These are phyloP conservation scores for Phymanthus crucifer DNA, from an alignment of 92 coral and sea anemone species.

Conservation along the genomic window DNA sequence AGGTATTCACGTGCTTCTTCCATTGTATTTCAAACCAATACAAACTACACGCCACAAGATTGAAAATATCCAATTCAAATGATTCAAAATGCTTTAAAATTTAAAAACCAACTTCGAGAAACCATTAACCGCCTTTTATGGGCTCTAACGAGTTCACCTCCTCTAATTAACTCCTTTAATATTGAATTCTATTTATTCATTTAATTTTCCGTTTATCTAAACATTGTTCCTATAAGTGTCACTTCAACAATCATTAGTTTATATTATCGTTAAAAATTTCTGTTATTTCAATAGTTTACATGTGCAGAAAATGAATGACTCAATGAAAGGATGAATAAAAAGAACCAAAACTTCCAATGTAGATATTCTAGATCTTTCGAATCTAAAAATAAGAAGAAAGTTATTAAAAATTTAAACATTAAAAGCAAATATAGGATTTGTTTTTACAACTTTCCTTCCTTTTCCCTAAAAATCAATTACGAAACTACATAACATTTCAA, in stretches of 20 bases:
- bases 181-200: background rate
- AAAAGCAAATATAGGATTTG: constrained; percentile 10
- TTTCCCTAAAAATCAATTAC: background rate
- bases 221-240: background rate
- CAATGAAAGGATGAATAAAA: background rate
- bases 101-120: background rate
- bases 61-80: background rate
- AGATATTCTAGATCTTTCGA: constrained; percentile 18
- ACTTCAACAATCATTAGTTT: background rate
- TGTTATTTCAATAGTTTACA: no score
- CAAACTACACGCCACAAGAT: background rate
- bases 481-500: no score
- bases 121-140: background rate
- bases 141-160: background rate
- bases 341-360: background rate
- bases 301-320: background rate
- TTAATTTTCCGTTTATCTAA: background rate
- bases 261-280: no score
- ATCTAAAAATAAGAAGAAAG: constrained; percentile 5
- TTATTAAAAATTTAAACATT: constrained; percentile 4
- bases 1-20: background rate
- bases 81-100: background rate
- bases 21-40: background rate
- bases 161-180: background rate
- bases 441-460: background rate